A percentile compares a stretch with the other conserved stretches of the same genome.
These are phyloP conservation scores for Microctenopoma steveboyesi DNA, from an alignment of 2,797 vertebrate species.

Conservation along the genomic window DNA sequence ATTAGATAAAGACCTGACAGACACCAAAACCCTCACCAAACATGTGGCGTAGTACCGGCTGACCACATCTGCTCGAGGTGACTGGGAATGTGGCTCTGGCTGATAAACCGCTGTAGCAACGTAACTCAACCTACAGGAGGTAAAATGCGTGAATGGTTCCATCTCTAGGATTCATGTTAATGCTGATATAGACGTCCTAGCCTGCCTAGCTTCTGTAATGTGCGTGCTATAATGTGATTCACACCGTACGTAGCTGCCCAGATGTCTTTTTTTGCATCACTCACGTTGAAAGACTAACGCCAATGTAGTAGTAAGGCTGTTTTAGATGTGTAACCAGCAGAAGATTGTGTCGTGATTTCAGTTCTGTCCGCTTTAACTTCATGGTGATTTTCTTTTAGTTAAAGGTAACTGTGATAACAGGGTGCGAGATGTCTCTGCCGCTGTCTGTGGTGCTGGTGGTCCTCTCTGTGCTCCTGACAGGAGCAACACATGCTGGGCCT, in stretches of 20 bases:
- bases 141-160: slow-evolving; percentile 3
- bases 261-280: slow-evolving; percentile 1
- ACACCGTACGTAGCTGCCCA: background rate
- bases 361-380: background rate
- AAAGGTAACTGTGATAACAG: slow-evolving; percentile 51
- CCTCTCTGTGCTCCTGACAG: slow-evolving; percentile 81
- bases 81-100: slow-evolving; percentile 7
- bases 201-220: slow-evolving; percentile 6
- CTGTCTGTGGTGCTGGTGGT: slow-evolving; percentile 71
- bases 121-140: slow-evolving; percentile 5
- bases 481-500: slow-evolving; percentile 77
- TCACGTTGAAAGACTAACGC: background rate
- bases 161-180: background rate
- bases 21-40: background rate
- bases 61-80: slow-evolving; percentile 60
- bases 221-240: slow-evolving; percentile 26
- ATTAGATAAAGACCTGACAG: slow-evolving; percentile 6
- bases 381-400: background rate
- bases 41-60: slow-evolving; percentile 63
- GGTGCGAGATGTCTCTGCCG: slow-evolving; percentile 56
- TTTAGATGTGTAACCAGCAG: background rate
- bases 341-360: slow-evolving; percentile 6
- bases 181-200: background rate
- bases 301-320: background rate
- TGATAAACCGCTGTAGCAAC: slow-evolving; percentile 33